Conservation (phyloP, 2,797 vertebrate species). For the Chiroxiphia lanceolata region DNA sequence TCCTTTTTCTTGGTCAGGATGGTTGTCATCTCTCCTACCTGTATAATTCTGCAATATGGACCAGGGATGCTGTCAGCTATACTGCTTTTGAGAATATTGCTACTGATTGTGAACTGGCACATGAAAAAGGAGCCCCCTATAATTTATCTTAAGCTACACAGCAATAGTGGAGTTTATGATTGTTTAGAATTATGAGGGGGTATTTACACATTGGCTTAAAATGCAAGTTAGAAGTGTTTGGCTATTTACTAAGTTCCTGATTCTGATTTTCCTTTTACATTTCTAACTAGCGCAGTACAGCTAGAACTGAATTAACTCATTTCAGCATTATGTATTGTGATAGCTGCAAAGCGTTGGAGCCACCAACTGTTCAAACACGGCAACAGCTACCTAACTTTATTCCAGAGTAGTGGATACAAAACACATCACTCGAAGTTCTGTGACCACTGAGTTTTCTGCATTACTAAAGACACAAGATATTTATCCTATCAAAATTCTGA, state of each 20-base stretch:
- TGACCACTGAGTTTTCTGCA: background rate
- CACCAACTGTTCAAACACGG: slow-evolving; percentile 79
- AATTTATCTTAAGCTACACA: background rate
- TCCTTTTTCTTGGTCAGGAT: background rate
- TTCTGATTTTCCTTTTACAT: background rate
- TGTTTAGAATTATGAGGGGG: background rate
- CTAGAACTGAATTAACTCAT: background rate
- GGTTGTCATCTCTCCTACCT: background rate
- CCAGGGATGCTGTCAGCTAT: background rate
- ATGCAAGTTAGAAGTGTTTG: background rate
- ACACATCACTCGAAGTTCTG: background rate
- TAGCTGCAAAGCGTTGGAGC: slow-evolving; percentile 76
- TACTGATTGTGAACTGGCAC: background rate
- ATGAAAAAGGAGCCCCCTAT: background rate
- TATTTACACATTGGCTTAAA: background rate
- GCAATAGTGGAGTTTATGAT: background rate
- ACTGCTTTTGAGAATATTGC: background rate
- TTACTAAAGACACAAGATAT: background rate
- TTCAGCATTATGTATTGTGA: background rate
- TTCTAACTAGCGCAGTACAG: background rate
- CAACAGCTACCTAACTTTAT: slow-evolving; percentile 48
- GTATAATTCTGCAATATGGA: background rate
- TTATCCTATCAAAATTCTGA: background rate
- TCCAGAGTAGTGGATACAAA: background rate
- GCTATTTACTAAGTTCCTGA: background rate